These are phyloP conservation scores for Vidua chalybeata DNA, from an alignment of 2,113 vertebrate species.

Conservation along the genomic window DNA sequence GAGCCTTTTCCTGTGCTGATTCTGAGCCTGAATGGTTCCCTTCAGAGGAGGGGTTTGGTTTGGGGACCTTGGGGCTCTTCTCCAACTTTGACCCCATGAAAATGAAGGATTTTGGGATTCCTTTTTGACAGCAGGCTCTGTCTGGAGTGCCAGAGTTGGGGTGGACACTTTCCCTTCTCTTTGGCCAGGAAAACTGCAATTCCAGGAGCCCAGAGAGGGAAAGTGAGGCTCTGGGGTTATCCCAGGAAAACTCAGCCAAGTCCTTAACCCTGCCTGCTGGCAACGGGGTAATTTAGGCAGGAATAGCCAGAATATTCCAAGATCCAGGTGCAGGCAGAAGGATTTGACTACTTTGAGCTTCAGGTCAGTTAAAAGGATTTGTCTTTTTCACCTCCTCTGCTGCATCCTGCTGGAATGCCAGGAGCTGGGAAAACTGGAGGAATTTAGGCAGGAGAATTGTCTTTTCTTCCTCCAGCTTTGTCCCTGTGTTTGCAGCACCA, in stretches of 20 bases:
- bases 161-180: accelerated
- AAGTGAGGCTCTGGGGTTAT: neutral
- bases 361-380: neutral
- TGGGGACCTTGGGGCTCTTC: neutral
- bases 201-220: neutral
- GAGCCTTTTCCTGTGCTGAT: accelerated
- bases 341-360: accelerated
- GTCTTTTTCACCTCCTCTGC: accelerated
- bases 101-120: neutral
- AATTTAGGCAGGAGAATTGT: neutral
- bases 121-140: neutral
- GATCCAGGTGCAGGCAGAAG: neutral
- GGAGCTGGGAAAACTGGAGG: neutral
- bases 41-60: neutral
- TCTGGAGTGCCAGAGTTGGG: neutral
- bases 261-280: accelerated
- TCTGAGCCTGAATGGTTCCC: accelerated
- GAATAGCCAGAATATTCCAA: neutral
- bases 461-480: accelerated
- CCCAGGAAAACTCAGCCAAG: neutral
- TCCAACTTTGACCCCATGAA: accelerated
- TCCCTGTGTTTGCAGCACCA: accelerated
- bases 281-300: neutral
- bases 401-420: neutral
- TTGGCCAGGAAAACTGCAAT: neutral